Evolutionary conservation across 2,888 invertebrate species (phyloP), one percentile per base, ranked within the genome.

Genomic region (Saturnia japonica): DNA sequence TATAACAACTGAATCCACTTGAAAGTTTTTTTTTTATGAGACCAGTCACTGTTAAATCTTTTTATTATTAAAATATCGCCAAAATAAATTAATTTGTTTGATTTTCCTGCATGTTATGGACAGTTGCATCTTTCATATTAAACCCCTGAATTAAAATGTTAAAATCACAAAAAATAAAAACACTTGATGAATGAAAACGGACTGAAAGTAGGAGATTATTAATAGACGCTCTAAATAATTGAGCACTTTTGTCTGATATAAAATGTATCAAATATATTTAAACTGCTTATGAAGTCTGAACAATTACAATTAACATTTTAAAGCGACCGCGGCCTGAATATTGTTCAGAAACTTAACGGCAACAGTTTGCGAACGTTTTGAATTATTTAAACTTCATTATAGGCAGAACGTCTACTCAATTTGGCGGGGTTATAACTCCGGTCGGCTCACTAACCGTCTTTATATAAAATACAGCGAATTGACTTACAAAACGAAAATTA

Each of bases 291-390:
- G 67, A 68, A 68, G 67, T 43, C 67, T 16, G 47, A 43, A 68
- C 28, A 34, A 68, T 62, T 68, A 72, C 71, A 73, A 75, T 75
- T 75, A 75, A 72, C 73, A 75, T 75, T 73, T 71, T 74, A 72
- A 72, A 74, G 71, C 70, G 68, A 68, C 66, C 72, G 72, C 69
- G 64, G 71, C 72, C 67, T 62, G 62, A 71, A 71, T 40, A 67
- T 40, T 68, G 60, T 22, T 47, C 40, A n/a, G 51, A 45, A 70
- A 70, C 60, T 67, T 71, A 71, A 68, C 62, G 40, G 62, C 40
- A 64, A 68, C 71, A 71, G 71, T 71, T 71, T 71, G 69, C 47
- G 69, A 60, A 67, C 66, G 67, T 69, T 67, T 45, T 72, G 72
- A 72, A 69, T 72, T 72, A 72, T 72, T 72, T 69, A 72, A 72